Conservation (phyloP, 2,888 invertebrate species). For the Aphidoletes aphidimyza region DNA sequence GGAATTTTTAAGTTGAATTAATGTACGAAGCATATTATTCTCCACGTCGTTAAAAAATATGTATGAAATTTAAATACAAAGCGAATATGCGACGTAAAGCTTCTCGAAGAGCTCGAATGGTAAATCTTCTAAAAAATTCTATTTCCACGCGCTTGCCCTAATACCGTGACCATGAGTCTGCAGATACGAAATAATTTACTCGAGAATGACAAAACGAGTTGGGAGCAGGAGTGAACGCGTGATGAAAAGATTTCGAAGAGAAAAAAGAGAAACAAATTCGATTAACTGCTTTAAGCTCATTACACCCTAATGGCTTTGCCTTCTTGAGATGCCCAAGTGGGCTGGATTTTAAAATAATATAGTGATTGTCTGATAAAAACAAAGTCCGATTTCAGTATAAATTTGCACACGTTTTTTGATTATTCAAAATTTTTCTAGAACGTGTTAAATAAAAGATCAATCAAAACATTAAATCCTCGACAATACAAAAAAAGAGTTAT, state of each 20-base stretch:
- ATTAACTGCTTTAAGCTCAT: conserved; percentile 36
- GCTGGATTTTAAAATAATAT: no score
- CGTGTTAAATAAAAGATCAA: no score
- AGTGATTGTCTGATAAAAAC: no score
- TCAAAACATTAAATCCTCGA: no score
- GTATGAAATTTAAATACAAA: conserved; percentile 26
- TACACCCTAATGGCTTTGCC: conserved; percentile 13
- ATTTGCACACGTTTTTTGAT: no score
- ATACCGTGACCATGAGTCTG: conserved; percentile 36
- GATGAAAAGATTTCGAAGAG: background rate
- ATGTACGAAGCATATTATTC: conserved; percentile 19
- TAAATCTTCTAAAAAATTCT: conserved; percentile 8
- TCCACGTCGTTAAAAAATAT: background rate
- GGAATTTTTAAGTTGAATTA: background rate
- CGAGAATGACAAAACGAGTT: background rate
- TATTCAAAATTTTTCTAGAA: no score
- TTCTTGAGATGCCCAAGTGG: background rate
- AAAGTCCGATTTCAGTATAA: no score
- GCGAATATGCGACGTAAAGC: background rate
- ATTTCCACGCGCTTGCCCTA: background rate
- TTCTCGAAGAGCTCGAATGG: background rate
- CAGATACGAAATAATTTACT: background rate
- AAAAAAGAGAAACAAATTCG: background rate
- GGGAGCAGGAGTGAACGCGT: background rate
- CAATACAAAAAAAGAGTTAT: no score